These are phyloP conservation scores for Gnathonemus echidnorhynchus DNA, from an alignment of 2,113 vertebrate genomes.

Conservation along the genomic window DNA sequence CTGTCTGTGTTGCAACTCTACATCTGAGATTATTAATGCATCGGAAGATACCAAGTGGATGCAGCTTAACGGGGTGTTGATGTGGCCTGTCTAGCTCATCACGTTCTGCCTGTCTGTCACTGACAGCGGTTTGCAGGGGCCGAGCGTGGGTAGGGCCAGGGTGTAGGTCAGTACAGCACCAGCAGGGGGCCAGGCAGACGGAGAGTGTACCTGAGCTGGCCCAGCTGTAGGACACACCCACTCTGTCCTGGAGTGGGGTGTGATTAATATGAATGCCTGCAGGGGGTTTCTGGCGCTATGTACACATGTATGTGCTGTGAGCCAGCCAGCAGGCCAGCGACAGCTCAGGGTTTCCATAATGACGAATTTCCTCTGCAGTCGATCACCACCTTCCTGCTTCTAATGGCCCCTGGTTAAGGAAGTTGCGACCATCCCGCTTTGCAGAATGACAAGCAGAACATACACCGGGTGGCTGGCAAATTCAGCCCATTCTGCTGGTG, in stretches of 20 bases:
- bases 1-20: not conserved
- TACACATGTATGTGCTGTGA: not conserved
- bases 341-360: not conserved
- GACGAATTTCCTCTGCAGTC: not conserved
- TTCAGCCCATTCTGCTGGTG: not conserved
- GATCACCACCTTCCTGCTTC: not conserved
- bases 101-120: not conserved
- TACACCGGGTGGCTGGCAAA: not conserved
- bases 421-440: not conserved
- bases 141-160: constrained; percentile 23
- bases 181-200: constrained; percentile 38
- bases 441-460: not conserved
- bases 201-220: constrained; percentile 32
- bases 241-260: constrained; percentile 5
- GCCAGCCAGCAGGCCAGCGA: not conserved
- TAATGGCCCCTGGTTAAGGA: not conserved
- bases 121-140: not conserved
- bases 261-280: not conserved
- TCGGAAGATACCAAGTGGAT: not conserved
- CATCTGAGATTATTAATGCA: not conserved
- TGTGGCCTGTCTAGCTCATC: not conserved
- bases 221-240: constrained; percentile 28
- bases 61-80: not conserved
- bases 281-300: not conserved
- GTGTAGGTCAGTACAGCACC: constrained; percentile 38